These are phyloP conservation scores for Esox lucius DNA, from an alignment of 2,797 vertebrate genomes.

Conservation along the genomic window DNA sequence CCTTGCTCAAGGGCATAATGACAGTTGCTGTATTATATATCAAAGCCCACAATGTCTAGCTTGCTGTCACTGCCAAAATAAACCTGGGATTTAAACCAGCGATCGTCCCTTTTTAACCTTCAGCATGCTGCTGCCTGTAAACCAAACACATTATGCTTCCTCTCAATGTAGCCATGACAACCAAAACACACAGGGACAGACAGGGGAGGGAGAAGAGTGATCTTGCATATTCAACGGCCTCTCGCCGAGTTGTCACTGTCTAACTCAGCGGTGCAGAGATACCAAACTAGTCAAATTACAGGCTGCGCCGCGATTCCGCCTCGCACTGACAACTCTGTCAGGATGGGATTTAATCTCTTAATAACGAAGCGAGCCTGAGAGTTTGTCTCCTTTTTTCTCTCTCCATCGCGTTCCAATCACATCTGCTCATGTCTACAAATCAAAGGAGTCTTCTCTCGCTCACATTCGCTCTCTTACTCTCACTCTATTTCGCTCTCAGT, in stretches of 20 bases:
- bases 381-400: slow-evolving; percentile 26
- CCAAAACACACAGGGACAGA: slow-evolving; percentile 15
- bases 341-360: slow-evolving; percentile 81
- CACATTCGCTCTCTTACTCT: slow-evolving; percentile 13
- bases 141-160: slow-evolving; percentile 17
- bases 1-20: not conserved
- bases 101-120: not conserved
- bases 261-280: slow-evolving; percentile 72
- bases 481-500: slow-evolving; percentile 52
- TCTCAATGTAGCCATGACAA: slow-evolving; percentile 18
- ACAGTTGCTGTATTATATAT: not conserved
- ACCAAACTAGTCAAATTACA: slow-evolving; percentile 82
- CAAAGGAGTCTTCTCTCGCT: slow-evolving; percentile 52
- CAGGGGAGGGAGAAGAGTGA: slow-evolving; percentile 60
- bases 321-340: slow-evolving; percentile 78
- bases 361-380: slow-evolving; percentile 69
- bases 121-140: not conserved
- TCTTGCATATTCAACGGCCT: slow-evolving; percentile 80
- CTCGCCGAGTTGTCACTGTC: slow-evolving; percentile 73
- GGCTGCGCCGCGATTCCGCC: slow-evolving; percentile 71
- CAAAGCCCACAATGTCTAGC: not conserved
- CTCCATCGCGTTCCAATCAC: slow-evolving; percentile 38
- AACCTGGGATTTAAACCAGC: not conserved
- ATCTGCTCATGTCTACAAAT: slow-evolving; percentile 78
- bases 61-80: not conserved